A percentile compares a stretch with the other conserved stretches of the same genome.
phyloP scores from a whole-genome alignment of 2,797 vertebrate genomes.

The Arctocebus calabarensis region DNA sequence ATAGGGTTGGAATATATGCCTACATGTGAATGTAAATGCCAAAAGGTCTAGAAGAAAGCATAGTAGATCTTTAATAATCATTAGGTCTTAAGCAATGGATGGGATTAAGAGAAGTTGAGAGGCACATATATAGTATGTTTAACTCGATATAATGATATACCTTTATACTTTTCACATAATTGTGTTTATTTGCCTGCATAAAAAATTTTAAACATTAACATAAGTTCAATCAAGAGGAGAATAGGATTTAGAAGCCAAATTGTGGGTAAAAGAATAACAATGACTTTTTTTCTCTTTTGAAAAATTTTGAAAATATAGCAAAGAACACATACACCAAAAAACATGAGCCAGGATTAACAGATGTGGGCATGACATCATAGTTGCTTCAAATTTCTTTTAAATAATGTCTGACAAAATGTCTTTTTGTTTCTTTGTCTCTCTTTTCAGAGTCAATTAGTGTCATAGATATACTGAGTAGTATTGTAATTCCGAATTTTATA shows the following conservation, averaged over 20 bases:
- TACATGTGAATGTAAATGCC: not conserved
- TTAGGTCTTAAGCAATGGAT: not conserved
- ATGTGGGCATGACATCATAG: not conserved
- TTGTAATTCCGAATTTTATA: not conserved
- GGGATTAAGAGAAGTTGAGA: not conserved
- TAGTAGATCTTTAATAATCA: not conserved
- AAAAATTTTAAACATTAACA: conserved; percentile 16
- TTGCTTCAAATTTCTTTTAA: conserved; percentile 57
- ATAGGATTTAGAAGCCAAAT: conserved; percentile 3
- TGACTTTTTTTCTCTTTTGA: conserved; percentile 20
- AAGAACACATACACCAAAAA: not conserved
- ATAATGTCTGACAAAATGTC: not conserved
- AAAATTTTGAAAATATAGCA: not conserved
- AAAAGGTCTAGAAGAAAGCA: not conserved
- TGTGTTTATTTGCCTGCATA: not conserved
- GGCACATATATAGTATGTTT: not conserved
- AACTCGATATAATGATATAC: not conserved
- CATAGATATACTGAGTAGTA: not conserved
- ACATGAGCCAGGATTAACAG: not conserved
- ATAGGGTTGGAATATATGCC: not conserved
- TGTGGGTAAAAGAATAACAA: not conserved
- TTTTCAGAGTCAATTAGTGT: not conserved
- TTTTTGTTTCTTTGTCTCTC: conserved; percentile 25
- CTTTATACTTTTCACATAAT: not conserved
- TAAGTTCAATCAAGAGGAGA: not conserved